phyloP scores from a whole-genome alignment of 64 coral and sea anemone genomes.

The Montipora capricornis region DNA sequence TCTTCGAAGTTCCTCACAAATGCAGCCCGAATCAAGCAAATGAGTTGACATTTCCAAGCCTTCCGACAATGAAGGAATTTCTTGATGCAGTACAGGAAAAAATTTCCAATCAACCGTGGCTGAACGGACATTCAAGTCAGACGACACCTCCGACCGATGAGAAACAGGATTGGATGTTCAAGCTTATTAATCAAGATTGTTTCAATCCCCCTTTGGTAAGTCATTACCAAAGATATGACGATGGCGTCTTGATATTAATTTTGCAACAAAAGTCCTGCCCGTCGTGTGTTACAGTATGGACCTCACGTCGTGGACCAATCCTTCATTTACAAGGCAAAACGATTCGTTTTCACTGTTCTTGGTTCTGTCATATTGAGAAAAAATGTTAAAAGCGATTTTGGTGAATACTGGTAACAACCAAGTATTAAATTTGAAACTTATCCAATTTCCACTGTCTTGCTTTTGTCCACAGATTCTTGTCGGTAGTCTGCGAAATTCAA shows the following conservation, averaged over 20 bases:
- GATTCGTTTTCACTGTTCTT: too few species aligned
- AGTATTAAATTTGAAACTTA: too few species aligned
- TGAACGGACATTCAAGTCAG: not conserved
- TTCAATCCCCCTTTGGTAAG: slow-evolving; percentile 9
- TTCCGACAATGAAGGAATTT: slow-evolving; percentile 31
- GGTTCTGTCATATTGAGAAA: too few species aligned
- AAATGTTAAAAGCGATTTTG: too few species aligned
- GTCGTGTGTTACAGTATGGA: too few species aligned
- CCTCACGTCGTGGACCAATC: too few species aligned
- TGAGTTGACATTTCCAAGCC: slow-evolving; percentile 1
- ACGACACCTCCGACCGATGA: not conserved
- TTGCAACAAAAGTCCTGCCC: too few species aligned
- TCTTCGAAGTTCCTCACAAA: slow-evolving; percentile 12
- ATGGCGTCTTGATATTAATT: too few species aligned
- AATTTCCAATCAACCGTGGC: not conserved
- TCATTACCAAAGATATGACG: too few species aligned
- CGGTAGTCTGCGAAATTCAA: not conserved
- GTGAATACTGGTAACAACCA: too few species aligned
- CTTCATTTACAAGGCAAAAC: too few species aligned
- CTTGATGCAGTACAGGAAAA: slow-evolving; percentile 19
- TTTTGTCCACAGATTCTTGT: slow-evolving; percentile 14
- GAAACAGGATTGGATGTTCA: slow-evolving; percentile 32
- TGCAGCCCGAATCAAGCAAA: slow-evolving; percentile 1
- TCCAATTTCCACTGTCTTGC: not conserved
- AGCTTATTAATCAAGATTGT: slow-evolving; percentile 20